phyloP scores from a whole-genome alignment of 2,113 vertebrate genomes.

The Progne subis region DNA sequence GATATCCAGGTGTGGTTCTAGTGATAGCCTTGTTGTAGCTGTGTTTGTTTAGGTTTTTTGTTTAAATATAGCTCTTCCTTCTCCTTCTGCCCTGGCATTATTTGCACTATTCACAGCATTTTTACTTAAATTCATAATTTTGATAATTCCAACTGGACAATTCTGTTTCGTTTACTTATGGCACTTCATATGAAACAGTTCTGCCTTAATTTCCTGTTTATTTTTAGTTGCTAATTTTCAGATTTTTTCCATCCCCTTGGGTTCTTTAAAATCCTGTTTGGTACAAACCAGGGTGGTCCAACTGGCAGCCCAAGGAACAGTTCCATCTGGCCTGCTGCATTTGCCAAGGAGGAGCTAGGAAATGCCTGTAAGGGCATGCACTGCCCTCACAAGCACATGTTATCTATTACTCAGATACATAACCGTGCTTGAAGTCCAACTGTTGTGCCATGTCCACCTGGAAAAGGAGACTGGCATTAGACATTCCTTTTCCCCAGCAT shows the following conservation, averaged over 20 bases:
- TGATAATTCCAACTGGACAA: conserved; percentile 29
- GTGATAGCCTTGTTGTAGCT: not conserved
- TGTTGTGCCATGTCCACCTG: not conserved
- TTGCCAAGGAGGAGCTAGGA: conserved; percentile 64
- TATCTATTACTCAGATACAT: conserved; percentile 8
- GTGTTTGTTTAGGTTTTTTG: not conserved
- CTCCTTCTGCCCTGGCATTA: not conserved
- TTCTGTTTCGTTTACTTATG: conserved; percentile 23
- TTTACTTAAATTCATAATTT: conserved; percentile 33
- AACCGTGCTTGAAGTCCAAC: not conserved
- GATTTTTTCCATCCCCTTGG: conserved; percentile 55
- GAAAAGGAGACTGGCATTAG: not conserved
- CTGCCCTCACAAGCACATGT: conserved; percentile 20
- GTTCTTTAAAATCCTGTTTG: conserved; percentile 63
- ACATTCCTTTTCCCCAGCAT: not conserved
- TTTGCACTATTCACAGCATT: not conserved
- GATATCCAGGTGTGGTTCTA: not conserved
- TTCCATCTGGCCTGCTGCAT: conserved; percentile 63
- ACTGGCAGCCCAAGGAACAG: conserved; percentile 67
- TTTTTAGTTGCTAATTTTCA: conserved; percentile 68
- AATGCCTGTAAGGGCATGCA: conserved; percentile 40
- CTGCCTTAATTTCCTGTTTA: conserved; percentile 64
- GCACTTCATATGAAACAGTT: conserved; percentile 33
- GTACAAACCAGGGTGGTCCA: conserved; percentile 67
- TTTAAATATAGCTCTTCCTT: not conserved